Conservation (phyloP, 2,888 invertebrate species). For the Ischnus inquisitorius region DNA sequence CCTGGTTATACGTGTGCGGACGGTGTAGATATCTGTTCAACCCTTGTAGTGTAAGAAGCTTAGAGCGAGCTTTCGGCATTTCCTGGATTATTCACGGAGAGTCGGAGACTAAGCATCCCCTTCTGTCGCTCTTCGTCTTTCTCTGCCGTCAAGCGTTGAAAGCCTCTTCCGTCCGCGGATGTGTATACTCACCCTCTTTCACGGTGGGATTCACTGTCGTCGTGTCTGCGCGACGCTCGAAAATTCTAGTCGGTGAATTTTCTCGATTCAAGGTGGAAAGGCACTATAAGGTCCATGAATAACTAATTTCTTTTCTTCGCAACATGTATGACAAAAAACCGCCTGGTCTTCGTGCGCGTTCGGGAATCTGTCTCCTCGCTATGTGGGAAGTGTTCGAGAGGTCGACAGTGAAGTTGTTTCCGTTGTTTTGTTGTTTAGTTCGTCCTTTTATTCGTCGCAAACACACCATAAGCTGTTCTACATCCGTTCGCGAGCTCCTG, state of each 20-base stretch:
- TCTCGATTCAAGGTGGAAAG: constrained; percentile 56
- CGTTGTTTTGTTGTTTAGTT: background rate
- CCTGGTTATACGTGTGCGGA: constrained; percentile 9
- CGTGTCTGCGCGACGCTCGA: constrained; percentile 31
- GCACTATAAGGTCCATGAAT: constrained; percentile 70
- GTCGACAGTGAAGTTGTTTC: background rate
- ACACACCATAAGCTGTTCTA: constrained; percentile 9
- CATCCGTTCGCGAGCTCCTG: background rate
- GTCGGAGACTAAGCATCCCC: constrained; percentile 11
- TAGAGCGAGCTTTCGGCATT: constrained; percentile 63
- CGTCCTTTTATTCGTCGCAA: background rate
- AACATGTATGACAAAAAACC: constrained; percentile 1
- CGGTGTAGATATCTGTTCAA: constrained; percentile 28
- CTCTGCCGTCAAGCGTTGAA: constrained; percentile 23
- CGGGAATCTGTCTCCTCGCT: constrained; percentile 7
- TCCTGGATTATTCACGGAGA: constrained; percentile 70
- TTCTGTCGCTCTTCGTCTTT: constrained; percentile 15
- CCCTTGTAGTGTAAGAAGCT: constrained; percentile 69
- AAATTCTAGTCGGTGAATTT: constrained; percentile 52
- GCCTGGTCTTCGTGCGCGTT: background rate
- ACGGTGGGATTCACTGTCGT: constrained; percentile 50
- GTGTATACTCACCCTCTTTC: constrained; percentile 9
- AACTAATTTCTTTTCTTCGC: constrained; percentile 64
- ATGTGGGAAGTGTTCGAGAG: background rate
- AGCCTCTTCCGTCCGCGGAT: constrained; percentile 2